Evolutionary conservation across 2,888 invertebrate species (phyloP).

Genomic region (Philereme transversata): DNA sequence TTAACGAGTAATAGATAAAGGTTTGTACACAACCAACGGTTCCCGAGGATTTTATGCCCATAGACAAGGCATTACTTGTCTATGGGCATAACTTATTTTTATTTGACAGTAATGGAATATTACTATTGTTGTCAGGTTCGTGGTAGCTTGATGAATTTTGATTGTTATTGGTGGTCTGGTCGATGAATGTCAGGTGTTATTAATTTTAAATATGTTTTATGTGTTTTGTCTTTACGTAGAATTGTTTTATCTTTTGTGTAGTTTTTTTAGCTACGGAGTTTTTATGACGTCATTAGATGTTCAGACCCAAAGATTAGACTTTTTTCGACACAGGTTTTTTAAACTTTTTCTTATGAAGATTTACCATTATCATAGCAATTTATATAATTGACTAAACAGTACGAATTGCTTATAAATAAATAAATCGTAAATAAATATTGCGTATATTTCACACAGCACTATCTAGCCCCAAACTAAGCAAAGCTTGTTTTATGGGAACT

Average conservation of each 20-base stretch:
- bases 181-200: slow-evolving; percentile 1
- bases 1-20: slow-evolving; percentile 60
- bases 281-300: slow-evolving; percentile 18
- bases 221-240: neutral
- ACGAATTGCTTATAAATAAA: neutral
- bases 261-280: slow-evolving; percentile 10
- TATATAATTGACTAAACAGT: slow-evolving; percentile 4
- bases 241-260: slow-evolving; percentile 11
- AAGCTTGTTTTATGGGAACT: no score
- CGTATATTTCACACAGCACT: no score
- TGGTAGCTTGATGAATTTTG: slow-evolving; percentile 8
- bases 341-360: slow-evolving; percentile 2
- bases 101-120: slow-evolving; percentile 16
- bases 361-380: slow-evolving; percentile 4
- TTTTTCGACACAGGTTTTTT: slow-evolving; percentile 5
- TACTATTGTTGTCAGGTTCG: slow-evolving; percentile 1
- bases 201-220: neutral
- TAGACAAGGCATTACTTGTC: slow-evolving; percentile 20
- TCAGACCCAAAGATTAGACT: slow-evolving; percentile 17
- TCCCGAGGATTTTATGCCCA: slow-evolving; percentile 12
- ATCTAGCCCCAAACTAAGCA: no score
- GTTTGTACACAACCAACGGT: slow-evolving; percentile 21
- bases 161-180: slow-evolving; percentile 11
- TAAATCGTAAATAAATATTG: no score
- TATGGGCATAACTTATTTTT: slow-evolving; percentile 17